Conservation (phyloP, 2,113 vertebrate species). For the Eleginops maclovinus region DNA sequence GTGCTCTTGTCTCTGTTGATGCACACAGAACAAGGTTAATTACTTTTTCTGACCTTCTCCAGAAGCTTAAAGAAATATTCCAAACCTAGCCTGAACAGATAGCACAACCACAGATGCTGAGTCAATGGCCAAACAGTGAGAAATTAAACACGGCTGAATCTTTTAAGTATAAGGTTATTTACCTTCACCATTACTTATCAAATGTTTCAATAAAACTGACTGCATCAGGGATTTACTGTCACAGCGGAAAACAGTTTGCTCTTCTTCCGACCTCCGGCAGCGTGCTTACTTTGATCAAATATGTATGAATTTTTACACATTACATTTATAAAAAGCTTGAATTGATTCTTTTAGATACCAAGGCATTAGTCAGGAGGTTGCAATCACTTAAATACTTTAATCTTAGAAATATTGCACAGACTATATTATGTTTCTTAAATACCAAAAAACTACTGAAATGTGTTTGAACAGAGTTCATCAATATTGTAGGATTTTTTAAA, state of each 20-base stretch:
- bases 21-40: constrained; percentile 84
- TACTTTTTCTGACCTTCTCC: constrained; percentile 83
- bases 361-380: constrained; percentile 14
- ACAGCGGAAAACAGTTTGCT: constrained; percentile 38
- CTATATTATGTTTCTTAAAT: neutral
- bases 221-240: constrained; percentile 61
- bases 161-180: constrained; percentile 77
- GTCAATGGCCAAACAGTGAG: constrained; percentile 69
- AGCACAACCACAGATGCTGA: constrained; percentile 72
- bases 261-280: constrained; percentile 29
- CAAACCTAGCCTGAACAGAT: constrained; percentile 71
- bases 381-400: constrained; percentile 20
- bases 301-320: constrained; percentile 40
- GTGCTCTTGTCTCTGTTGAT: constrained; percentile 71
- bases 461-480: neutral
- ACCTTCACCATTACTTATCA: constrained; percentile 72
- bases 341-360: constrained; percentile 19
- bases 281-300: constrained; percentile 48
- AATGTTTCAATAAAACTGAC: constrained; percentile 71
- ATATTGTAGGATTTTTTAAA: neutral
- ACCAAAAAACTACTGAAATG: neutral
- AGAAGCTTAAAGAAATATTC: constrained; percentile 79
- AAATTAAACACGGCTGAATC: constrained; percentile 71
- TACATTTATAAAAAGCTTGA: constrained; percentile 41
- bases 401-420: neutral